Conservation (phyloP, 2,113 vertebrate genomes). For the Eptatretus burgeri region DNA sequence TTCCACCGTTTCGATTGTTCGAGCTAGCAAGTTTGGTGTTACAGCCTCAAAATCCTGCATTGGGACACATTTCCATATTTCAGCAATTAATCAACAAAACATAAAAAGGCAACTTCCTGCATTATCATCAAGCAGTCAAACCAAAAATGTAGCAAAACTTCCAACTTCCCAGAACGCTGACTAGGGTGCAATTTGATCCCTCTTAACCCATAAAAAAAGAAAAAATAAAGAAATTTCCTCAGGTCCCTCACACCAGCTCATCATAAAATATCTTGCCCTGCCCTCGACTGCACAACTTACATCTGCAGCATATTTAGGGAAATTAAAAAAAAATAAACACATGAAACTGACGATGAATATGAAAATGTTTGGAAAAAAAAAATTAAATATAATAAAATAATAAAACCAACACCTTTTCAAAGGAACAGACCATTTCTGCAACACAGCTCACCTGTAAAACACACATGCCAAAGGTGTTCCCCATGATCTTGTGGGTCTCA, state of each 20-base stretch:
- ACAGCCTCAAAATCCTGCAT: slow-evolving; percentile 79
- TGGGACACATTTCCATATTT: background rate
- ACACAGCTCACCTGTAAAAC: slow-evolving; percentile 40
- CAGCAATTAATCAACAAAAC: slow-evolving; percentile 4
- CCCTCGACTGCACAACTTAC: too few relatives aligned
- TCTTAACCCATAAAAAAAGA: too few relatives aligned
- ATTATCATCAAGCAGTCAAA: background rate
- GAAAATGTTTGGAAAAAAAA: too few relatives aligned
- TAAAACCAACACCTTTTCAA: background rate
- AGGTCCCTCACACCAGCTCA: too few relatives aligned
- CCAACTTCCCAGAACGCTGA: too few relatives aligned
- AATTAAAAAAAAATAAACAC: too few relatives aligned
- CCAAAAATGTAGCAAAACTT: background rate
- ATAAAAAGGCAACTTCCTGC: background rate
- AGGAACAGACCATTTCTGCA: accelerated
- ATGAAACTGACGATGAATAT: too few relatives aligned
- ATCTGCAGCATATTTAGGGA: too few relatives aligned
- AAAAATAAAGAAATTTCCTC: too few relatives aligned
- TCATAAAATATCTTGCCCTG: too few relatives aligned
- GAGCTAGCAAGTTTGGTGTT: slow-evolving; percentile 65
- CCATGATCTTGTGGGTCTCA: slow-evolving; percentile 80
- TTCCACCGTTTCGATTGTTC: slow-evolving; percentile 78
- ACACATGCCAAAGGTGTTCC: slow-evolving; percentile 87
- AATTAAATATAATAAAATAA: too few relatives aligned
- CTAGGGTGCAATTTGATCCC: too few relatives aligned